phyloP scores from a whole-genome alignment of 2,888 invertebrate genomes.

The Axea sp. region DNA sequence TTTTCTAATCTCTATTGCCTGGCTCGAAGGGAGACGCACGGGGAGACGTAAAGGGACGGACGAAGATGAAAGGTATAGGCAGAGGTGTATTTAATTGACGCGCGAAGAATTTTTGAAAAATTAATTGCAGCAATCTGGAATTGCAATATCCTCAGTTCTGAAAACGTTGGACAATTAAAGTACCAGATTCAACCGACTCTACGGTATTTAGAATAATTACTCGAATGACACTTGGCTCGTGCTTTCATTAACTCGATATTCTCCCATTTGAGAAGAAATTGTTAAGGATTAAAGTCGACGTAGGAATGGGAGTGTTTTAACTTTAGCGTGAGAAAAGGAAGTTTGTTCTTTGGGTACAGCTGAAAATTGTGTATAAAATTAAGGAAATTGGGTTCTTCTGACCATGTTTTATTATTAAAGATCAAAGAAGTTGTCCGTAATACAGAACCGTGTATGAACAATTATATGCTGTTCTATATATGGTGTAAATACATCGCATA shows the following conservation, averaged over 20 bases:
- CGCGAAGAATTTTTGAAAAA: slow-evolving; percentile 66
- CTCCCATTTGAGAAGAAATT: slow-evolving; percentile 33
- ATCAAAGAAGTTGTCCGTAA: no score
- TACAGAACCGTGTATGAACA: no score
- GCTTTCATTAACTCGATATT: slow-evolving; percentile 47
- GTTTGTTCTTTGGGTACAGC: neutral
- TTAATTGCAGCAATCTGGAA: slow-evolving; percentile 75
- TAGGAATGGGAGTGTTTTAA: neutral
- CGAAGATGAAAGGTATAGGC: slow-evolving; percentile 2
- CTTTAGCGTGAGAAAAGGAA: slow-evolving; percentile 20
- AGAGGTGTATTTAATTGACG: slow-evolving; percentile 64
- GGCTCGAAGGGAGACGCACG: neutral
- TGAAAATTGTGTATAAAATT: no score
- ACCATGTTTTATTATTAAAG: no score
- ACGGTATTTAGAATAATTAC: slow-evolving; percentile 45
- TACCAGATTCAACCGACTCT: slow-evolving; percentile 21
- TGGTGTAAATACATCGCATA: no score
- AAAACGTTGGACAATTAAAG: slow-evolving; percentile 73
- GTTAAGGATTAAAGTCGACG: neutral
- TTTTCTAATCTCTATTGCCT: slow-evolving; percentile 74
- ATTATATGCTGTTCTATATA: no score
- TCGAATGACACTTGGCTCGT: slow-evolving; percentile 49
- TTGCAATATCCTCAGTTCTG: slow-evolving; percentile 74
- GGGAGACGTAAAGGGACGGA: slow-evolving; percentile 1
- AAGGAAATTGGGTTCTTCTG: no score